Base-by-base conservation (phyloP, 1,140 invertebrate species). In the Hylyphantes graminicola region DNA sequence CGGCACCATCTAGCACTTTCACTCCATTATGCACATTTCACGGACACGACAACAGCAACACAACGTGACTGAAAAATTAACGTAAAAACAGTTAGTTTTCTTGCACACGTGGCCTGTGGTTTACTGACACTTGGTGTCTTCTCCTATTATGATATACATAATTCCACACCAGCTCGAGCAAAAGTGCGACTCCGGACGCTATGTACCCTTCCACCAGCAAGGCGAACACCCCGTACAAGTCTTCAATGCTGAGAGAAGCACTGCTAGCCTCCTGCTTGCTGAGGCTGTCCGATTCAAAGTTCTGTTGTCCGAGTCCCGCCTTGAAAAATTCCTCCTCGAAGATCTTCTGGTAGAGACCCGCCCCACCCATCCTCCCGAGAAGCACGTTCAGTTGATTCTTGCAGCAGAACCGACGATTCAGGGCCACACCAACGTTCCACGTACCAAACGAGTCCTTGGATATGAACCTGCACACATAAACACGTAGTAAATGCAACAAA, bases 301-400 rank as follows among this genome's bases (percentile, higher is more conserved):
- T 35, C 35, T 70, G 15, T 19, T 48, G n/a, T 8, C 72, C 72
- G 3, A 74, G 11, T 3, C 72, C 76, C 5, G 76, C 65, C 19
- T n/a, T 54, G 8, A 65, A 65, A 7, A 53, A 19, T 48, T 78
- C 61, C 7, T 78, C 63, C 2, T 54, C 13, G 11, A 78, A 21
- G 15, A 78, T 65, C 8, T 78, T 78, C 12, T 78, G 10, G 17
- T 78, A 78, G 3, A 78, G 17, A 13, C 76, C 76, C 8, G 48
- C 76, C 7, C 61, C 50, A 8, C 54, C 13, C 0, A 48, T 12
- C 3, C 50, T 78, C 55, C 55, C 12, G 11, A 80, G n/a, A 1
- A 57, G 17, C 35, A 35, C 35, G 17, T 76, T 63, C 65, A 80
- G 51, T 19, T 3, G 11, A 2, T 61, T 11, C 10, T 72, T 61